A percentile compares a stretch with the other conserved stretches of the same genome.
Evolutionary conservation across 2,888 invertebrate species (phyloP).

Genomic region (Byasa hedistus): DNA sequence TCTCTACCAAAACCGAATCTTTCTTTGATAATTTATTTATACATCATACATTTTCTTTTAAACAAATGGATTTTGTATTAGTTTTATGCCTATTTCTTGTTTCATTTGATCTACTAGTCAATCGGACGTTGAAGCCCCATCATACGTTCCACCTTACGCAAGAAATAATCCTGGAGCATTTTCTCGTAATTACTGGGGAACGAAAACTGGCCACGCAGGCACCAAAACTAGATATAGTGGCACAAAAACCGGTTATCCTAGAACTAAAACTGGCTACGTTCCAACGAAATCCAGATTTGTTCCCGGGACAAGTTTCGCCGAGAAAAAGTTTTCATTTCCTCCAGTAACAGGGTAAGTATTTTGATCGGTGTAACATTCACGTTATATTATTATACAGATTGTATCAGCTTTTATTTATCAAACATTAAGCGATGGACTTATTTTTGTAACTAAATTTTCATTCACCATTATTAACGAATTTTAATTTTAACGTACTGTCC

Average conservation of each 20-base stretch:
- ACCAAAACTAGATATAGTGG: conserved; percentile 37
- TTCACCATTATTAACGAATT: no score
- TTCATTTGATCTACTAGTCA: conserved; percentile 45
- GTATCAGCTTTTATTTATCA: neutral
- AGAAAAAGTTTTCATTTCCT: conserved; percentile 54
- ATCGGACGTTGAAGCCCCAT: conserved; percentile 67
- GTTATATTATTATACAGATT: neutral
- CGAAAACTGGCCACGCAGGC: conserved; percentile 38
- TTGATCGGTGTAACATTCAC: neutral
- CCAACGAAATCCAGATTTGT: conserved; percentile 37
- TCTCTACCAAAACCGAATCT: no score
- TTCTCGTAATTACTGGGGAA: conserved; percentile 24
- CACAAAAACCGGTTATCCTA: conserved; percentile 39
- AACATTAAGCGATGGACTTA: neutral
- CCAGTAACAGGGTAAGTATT: conserved; percentile 54
- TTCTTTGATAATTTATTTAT: no score
- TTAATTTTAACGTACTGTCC: no score
- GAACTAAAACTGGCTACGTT: conserved; percentile 42
- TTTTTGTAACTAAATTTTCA: neutral
- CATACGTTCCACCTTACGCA: conserved; percentile 57
- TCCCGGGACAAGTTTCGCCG: conserved; percentile 45
- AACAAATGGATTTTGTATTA: neutral
- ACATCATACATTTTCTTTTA: no score
- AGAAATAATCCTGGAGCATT: conserved; percentile 38
- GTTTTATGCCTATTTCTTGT: neutral